These are phyloP conservation scores for Monoplex corrugatus DNA, from an alignment of 2,888 invertebrate species.

Conservation along the genomic window DNA sequence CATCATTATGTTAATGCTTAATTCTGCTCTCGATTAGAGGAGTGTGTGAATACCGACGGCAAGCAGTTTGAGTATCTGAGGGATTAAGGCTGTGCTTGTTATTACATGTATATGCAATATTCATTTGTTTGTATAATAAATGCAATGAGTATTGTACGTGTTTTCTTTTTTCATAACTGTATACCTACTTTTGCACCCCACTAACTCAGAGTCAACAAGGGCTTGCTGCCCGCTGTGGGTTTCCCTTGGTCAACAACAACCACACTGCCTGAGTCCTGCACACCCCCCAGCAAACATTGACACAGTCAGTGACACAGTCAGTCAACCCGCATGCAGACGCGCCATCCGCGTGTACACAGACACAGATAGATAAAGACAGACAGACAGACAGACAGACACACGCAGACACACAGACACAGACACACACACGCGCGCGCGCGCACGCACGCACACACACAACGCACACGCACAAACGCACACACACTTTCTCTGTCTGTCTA, in stretches of 20 bases:
- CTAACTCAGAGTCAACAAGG: not conserved
- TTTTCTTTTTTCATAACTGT: too few species aligned
- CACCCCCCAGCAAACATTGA: not conserved
- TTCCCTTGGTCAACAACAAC: too few species aligned
- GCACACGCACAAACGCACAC: too few species aligned
- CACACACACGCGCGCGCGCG: not conserved
- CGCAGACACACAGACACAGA: not conserved
- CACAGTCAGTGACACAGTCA: not conserved
- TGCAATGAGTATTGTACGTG: too few species aligned
- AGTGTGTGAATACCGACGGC: too few species aligned
- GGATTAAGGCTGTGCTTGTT: too few species aligned
- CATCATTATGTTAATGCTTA: too few species aligned
- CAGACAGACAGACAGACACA: conserved; percentile 18
- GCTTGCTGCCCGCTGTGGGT: not conserved
- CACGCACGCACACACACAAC: not conserved
- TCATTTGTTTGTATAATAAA: too few species aligned
- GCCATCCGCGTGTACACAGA: not conserved
- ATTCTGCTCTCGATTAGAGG: too few species aligned
- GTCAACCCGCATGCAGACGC: not conserved
- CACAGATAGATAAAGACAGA: conserved; percentile 13
- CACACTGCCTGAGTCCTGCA: not conserved
- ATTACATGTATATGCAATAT: too few species aligned
- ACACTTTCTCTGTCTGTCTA: not conserved
- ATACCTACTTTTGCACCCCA: too few species aligned
- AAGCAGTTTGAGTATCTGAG: too few species aligned